These are phyloP conservation scores for Hypolimnas misippus DNA, from an alignment of 2,888 invertebrate species.

Conservation along the genomic window DNA sequence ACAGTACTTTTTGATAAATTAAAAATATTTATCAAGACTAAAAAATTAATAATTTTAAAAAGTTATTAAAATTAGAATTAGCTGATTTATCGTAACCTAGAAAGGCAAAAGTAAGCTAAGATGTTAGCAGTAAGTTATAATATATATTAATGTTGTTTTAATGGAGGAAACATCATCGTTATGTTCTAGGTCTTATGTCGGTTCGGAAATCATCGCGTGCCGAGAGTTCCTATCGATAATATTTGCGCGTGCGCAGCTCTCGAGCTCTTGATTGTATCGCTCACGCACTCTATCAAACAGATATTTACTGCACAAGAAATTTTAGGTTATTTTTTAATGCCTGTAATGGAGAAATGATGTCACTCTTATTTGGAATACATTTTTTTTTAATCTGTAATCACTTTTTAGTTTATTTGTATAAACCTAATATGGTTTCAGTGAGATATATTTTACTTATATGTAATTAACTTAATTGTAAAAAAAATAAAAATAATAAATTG, in stretches of 20 bases:
- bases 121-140: no score
- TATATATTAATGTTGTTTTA: constrained; percentile 4
- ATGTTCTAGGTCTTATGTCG: constrained; percentile 18
- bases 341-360: no score
- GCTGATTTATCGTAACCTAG: neutral
- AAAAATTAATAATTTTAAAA: no score
- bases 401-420: no score
- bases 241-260: constrained; percentile 9
- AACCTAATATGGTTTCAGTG: no score
- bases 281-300: constrained; percentile 20
- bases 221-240: constrained; percentile 31
- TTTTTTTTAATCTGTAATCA: neutral
- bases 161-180: neutral
- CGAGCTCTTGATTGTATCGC: constrained; percentile 19
- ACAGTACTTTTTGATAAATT: no score
- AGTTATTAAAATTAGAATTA: no score
- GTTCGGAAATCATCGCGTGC: constrained; percentile 33
- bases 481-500: no score
- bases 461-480: no score
- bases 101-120: neutral
- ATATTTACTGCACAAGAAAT: constrained; percentile 7
- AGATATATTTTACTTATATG: no score
- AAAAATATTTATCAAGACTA: no score
- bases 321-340: neutral
- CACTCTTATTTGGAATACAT: neutral